Base-by-base conservation (phyloP, 2,888 invertebrate species). In the Nudaria mundana region DNA sequence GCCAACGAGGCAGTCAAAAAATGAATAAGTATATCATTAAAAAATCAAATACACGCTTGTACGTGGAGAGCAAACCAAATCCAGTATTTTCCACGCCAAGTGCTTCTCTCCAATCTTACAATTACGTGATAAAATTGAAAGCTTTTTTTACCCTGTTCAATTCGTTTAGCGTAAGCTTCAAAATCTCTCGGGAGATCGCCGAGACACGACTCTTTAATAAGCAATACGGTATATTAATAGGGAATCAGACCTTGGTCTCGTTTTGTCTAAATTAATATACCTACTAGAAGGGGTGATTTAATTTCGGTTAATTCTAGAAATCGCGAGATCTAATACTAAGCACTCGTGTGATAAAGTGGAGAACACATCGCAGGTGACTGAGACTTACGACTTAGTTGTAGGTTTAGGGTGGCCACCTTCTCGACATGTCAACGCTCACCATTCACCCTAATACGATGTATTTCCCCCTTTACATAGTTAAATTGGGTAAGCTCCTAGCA, bases 61-160 rank as follows among this genome's bases (percentile, higher is more conserved):
- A 38, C 39, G 52, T 12, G 15, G 24, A 44, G 44, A 46, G 43
- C 44, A 35, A 32, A 35, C 14, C 40, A 48, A 61, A 59, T 52
- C 48, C 45, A 38, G 30, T 38, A 48, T 54, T 43, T 54, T 58
- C 43, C 40, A 39, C 44, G 30, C 38, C 49, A 32, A 41, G 44
- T 31, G 41, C 35, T 48, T 52, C 48, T 51, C 45, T 45, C 55
- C 58, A 67, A 69, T 73, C 56, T 63, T 58, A 63, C 66, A 75
- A 75, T 77, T 67, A 76, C 72, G 70, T 73, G 71, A 78, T 72
- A 73, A 73, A 77, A 78, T 76, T 78, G 68, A 70, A 63, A 63
- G 62, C 58, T 68, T 70, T 5, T 74, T 74, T 75, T 67, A 66
- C 65, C 62, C 54, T 66, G 63, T 69, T 63, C 71, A 76, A 72